Conservation (phyloP, 2,797 vertebrate genomes). For the Melopsittacus undulatus region DNA sequence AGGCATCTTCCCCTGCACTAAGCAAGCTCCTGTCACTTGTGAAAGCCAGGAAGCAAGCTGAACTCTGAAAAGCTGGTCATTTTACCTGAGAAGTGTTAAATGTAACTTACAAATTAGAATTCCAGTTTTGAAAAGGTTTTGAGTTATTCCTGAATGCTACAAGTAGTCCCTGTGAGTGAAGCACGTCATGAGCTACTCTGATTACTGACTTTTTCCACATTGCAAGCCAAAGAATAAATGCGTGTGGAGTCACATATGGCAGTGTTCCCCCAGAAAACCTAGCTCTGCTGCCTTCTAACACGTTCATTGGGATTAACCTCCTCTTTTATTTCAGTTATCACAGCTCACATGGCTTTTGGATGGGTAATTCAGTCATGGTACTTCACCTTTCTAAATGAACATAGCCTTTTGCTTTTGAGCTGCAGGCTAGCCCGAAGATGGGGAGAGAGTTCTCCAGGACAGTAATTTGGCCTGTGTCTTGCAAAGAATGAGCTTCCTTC, state of each 20-base stretch:
- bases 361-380: not conserved
- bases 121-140: not conserved
- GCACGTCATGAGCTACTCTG: not conserved
- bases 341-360: not conserved
- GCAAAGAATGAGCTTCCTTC: not conserved
- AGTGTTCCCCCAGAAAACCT: slow-evolving; percentile 18
- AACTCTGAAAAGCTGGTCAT: not conserved
- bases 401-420: not conserved
- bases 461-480: not conserved
- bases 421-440: not conserved
- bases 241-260: slow-evolving; percentile 8
- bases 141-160: not conserved
- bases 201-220: slow-evolving; percentile 40
- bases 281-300: not conserved
- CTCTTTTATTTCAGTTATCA: not conserved
- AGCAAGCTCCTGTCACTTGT: not conserved
- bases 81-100: not conserved
- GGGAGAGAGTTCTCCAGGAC: not conserved
- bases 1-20: not conserved
- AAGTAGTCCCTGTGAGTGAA: not conserved
- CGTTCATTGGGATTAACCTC: not conserved
- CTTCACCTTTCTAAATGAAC: not conserved
- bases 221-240: slow-evolving; percentile 42
- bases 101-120: not conserved
- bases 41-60: not conserved